Percentiles rank a stretch among this genome's conserved stretches.
Evolutionary conservation across 2,797 vertebrate species (phyloP).

Genomic region (Schizopygopsis malacanthus): DNA sequence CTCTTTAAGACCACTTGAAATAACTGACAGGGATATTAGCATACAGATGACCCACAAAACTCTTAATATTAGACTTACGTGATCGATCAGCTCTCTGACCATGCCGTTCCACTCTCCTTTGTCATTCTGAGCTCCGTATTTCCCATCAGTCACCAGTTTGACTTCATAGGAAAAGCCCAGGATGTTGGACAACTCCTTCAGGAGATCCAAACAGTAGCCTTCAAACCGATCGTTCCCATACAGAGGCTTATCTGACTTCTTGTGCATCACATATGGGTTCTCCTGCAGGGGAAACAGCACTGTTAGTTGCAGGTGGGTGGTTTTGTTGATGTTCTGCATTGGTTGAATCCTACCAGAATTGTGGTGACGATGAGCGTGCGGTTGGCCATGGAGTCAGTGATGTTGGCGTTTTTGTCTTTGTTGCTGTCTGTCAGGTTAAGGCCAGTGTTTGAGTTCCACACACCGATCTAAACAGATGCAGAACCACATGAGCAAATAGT

Average conservation of each 20-base stretch:
- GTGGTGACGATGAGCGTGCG: slow-evolving; percentile 95
- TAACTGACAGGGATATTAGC: neutral
- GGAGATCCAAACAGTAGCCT: slow-evolving; percentile 95
- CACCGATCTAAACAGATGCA: slow-evolving; percentile 83
- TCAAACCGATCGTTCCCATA: slow-evolving; percentile 98
- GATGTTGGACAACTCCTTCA: slow-evolving; percentile 96
- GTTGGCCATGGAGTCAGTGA: slow-evolving; percentile 93
- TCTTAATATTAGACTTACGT: slow-evolving; percentile 80
- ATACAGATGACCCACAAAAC: neutral
- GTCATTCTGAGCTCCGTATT: slow-evolving; percentile 97
- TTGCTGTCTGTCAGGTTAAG: slow-evolving; percentile 93
- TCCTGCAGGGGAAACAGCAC: slow-evolving; percentile 78
- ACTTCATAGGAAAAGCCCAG: slow-evolving; percentile 97
- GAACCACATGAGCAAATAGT: slow-evolving; percentile 6
- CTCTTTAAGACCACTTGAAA: neutral
- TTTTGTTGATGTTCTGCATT: neutral
- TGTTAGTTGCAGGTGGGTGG: neutral
- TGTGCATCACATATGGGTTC: slow-evolving; percentile 98
- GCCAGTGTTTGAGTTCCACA: slow-evolving; percentile 96
- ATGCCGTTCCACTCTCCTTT: slow-evolving; percentile 99
- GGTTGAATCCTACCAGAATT: slow-evolving; percentile 87
- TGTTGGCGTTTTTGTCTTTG: slow-evolving; percentile 87
- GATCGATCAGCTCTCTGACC: slow-evolving; percentile 98
- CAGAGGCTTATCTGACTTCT: slow-evolving; percentile 96
- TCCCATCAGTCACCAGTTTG: slow-evolving; percentile 93